A percentile compares a stretch with the other conserved stretches of the same genome.
Evolutionary conservation across 2,888 invertebrate species (phyloP).

Genomic region (Melieria omissa): DNA sequence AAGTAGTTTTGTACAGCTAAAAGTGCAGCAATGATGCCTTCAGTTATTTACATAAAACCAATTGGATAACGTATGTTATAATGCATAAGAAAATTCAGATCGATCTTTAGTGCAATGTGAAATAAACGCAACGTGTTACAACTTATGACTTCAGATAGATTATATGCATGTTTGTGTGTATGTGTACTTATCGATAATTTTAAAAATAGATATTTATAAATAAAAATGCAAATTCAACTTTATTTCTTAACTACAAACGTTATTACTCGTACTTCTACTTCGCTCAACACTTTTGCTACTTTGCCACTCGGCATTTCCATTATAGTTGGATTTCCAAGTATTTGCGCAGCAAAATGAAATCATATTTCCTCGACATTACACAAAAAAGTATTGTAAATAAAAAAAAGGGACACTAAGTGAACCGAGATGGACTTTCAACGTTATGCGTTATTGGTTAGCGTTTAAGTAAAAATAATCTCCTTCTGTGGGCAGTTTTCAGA

Average conservation of each 20-base stretch:
- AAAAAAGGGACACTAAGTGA: not conserved
- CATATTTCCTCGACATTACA: not conserved
- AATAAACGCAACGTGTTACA: too few relatives aligned
- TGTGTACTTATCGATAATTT: too few relatives aligned
- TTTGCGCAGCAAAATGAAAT: conserved; percentile 54
- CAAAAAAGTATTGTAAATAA: conserved; percentile 1
- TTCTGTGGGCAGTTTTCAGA: conserved; percentile 57
- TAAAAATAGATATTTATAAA: too few relatives aligned
- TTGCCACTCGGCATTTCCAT: not conserved
- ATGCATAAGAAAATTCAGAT: too few relatives aligned
- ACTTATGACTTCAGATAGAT: too few relatives aligned
- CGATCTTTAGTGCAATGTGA: too few relatives aligned
- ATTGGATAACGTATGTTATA: not conserved
- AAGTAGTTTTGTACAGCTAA: too few relatives aligned
- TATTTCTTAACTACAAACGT: too few relatives aligned
- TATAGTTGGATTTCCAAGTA: not conserved
- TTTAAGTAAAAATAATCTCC: conserved; percentile 53
- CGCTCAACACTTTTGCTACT: not conserved
- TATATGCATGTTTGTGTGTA: too few relatives aligned
- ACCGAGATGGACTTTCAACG: conserved; percentile 6
- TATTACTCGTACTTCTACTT: not conserved
- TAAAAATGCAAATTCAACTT: too few relatives aligned
- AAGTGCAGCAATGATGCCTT: not conserved
- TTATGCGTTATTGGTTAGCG: conserved; percentile 33
- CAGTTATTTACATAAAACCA: not conserved